Evolutionary conservation across 2,888 invertebrate species (phyloP).

Genomic region (Leucania comma): DNA sequence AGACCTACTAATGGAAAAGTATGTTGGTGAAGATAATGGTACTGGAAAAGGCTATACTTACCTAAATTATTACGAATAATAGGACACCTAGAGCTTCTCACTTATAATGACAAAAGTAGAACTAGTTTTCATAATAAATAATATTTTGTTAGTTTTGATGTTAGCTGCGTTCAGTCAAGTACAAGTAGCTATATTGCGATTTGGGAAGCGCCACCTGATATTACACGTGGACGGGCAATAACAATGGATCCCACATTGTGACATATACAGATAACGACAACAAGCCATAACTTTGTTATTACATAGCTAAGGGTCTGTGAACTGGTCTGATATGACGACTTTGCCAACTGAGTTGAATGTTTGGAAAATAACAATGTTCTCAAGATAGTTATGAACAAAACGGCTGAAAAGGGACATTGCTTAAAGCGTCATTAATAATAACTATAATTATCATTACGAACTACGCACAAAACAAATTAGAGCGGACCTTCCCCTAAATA

Average conservation of each 20-base stretch:
- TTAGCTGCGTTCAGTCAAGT: too few species aligned
- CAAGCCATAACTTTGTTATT: conserved; percentile 21
- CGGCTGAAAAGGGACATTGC: neutral
- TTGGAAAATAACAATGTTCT: neutral
- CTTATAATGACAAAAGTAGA: too few species aligned
- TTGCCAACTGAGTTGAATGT: neutral
- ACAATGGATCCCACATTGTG: conserved; percentile 29
- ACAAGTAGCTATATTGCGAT: too few species aligned
- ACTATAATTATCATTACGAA: too few species aligned
- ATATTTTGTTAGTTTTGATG: too few species aligned
- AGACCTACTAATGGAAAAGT: too few species aligned
- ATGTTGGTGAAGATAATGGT: too few species aligned
- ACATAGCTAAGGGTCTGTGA: conserved; percentile 6
- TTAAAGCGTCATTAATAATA: neutral
- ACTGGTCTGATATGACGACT: conserved; percentile 1
- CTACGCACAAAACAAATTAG: neutral
- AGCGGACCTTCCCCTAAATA: too few species aligned
- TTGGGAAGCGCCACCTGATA: conserved; percentile 24
- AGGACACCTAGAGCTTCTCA: too few species aligned
- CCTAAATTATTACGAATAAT: too few species aligned
- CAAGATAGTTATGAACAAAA: neutral
- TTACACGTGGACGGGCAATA: conserved; percentile 13
- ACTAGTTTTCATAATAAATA: too few species aligned
- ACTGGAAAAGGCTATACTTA: too few species aligned
- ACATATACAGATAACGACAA: conserved; percentile 28